Conservation (phyloP, 2,888 invertebrate species). For the Baccha elongata region DNA sequence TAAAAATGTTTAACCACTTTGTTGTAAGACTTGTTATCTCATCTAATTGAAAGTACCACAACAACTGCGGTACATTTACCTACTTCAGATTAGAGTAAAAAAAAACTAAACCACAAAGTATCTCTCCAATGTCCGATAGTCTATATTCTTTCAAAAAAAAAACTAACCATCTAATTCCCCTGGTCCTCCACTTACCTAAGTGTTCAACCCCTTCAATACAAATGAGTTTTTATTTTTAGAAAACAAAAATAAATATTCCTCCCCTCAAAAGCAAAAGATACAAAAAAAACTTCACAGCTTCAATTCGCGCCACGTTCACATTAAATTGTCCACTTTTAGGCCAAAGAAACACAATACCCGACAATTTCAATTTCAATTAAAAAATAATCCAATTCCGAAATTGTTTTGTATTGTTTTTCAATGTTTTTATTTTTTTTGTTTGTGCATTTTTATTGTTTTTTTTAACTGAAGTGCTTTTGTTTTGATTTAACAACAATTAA, state of each 20-base stretch:
- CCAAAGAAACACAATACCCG: conserved; percentile 17
- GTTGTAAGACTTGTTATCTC: conserved; percentile 8
- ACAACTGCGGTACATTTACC: conserved; percentile 18
- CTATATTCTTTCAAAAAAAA: background rate
- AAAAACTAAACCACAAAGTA: conserved; percentile 8
- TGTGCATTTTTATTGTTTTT: background rate
- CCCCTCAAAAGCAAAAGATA: conserved; percentile 15
- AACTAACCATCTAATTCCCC: conserved; percentile 37
- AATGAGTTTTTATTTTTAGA: conserved; percentile 61
- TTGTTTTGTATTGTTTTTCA: conserved; percentile 49
- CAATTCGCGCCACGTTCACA: conserved; percentile 36
- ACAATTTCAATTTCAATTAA: conserved; percentile 65
- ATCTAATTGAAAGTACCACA: conserved; percentile 27
- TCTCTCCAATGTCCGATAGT: background rate
- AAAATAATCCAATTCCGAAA: conserved; percentile 63
- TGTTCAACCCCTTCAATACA: conserved; percentile 37
- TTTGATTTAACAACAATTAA: conserved; percentile 26
- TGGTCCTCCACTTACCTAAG: conserved; percentile 51
- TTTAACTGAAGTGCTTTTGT: conserved; percentile 6
- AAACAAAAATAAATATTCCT: conserved; percentile 31
- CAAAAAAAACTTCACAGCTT: conserved; percentile 24
- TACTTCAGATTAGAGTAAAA: conserved; percentile 6
- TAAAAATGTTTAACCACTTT: no score
- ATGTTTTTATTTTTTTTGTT: conserved; percentile 18
- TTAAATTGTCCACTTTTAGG: conserved; percentile 59